Conservation (phyloP, 2,113 vertebrate species). For the Pristiophorus japonicus region DNA sequence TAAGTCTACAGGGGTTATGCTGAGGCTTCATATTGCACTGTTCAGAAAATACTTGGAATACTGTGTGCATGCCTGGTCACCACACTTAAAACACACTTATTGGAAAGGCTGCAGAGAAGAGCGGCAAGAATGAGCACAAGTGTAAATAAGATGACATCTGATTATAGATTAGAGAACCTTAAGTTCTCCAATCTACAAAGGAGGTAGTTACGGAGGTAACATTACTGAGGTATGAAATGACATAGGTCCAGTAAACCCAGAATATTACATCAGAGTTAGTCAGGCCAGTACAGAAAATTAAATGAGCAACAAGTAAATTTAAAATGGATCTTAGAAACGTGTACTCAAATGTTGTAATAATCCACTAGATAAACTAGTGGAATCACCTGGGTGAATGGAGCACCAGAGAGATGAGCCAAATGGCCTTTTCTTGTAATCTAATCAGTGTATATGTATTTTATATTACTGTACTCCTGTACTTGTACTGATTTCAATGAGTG, state of each 20-base stretch:
- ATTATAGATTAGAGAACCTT: background rate
- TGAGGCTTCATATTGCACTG: background rate
- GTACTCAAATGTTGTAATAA: background rate
- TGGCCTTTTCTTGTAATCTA: background rate
- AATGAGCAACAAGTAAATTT: background rate
- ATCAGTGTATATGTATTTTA: background rate
- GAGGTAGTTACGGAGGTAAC: background rate
- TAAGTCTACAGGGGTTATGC: background rate
- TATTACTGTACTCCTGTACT: background rate
- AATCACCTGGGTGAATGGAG: background rate
- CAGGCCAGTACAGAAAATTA: background rate
- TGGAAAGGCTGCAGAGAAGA: background rate
- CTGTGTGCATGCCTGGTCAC: background rate
- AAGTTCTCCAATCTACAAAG: no score
- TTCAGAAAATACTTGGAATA: background rate
- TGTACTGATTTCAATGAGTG: background rate
- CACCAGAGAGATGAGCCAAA: no score
- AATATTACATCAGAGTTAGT: background rate
- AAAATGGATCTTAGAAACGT: background rate
- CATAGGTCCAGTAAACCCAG: background rate
- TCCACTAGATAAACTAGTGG: background rate
- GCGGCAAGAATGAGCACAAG: background rate
- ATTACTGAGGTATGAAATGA: background rate
- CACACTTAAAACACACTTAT: background rate
- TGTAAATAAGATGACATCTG: background rate